Percentiles rank a stretch among this genome's conserved stretches.
Evolutionary conservation across 1,140 invertebrate genomes (phyloP).

Genomic region (Conus ventricosus): DNA sequence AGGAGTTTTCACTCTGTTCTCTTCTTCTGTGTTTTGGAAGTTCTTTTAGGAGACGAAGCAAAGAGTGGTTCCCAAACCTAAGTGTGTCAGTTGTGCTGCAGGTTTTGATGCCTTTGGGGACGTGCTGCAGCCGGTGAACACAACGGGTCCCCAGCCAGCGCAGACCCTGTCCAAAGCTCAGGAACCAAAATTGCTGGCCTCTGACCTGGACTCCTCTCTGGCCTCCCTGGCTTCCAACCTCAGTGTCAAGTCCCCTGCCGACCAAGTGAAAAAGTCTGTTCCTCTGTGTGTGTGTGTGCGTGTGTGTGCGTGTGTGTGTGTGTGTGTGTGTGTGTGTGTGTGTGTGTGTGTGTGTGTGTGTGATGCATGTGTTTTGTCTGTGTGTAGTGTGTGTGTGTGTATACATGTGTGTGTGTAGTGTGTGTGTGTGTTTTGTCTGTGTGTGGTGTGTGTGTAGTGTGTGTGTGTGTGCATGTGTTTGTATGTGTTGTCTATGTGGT

Average conservation of each 20-base stretch:
- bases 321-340: background rate
- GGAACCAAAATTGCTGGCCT: slow-evolving; percentile 82
- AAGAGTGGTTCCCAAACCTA: too few relatives aligned
- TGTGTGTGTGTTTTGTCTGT: background rate
- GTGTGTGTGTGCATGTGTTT: slow-evolving; percentile 6
- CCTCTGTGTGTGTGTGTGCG: background rate
- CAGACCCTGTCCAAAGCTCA: slow-evolving; percentile 45
- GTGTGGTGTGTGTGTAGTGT: background rate
- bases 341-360: background rate
- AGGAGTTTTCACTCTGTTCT: too few relatives aligned
- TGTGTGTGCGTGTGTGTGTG: background rate
- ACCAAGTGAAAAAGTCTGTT: slow-evolving; percentile 81
- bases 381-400: background rate
- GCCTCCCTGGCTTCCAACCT: slow-evolving; percentile 93
- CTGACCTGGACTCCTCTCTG: slow-evolving; percentile 92
- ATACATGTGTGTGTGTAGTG: background rate
- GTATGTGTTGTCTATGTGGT: background rate
- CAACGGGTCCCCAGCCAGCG: background rate
- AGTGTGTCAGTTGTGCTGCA: slow-evolving; percentile 56
- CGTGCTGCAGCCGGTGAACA: slow-evolving; percentile 78
- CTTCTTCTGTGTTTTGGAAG: too few relatives aligned
- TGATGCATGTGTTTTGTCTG: background rate
- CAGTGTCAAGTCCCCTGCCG: slow-evolving; percentile 88
- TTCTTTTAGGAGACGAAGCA: too few relatives aligned
- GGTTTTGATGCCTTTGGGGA: slow-evolving; percentile 85